These are phyloP conservation scores for Drosophila equinoxialis DNA, from an alignment of 1,140 invertebrate genomes.

Conservation along the genomic window DNA sequence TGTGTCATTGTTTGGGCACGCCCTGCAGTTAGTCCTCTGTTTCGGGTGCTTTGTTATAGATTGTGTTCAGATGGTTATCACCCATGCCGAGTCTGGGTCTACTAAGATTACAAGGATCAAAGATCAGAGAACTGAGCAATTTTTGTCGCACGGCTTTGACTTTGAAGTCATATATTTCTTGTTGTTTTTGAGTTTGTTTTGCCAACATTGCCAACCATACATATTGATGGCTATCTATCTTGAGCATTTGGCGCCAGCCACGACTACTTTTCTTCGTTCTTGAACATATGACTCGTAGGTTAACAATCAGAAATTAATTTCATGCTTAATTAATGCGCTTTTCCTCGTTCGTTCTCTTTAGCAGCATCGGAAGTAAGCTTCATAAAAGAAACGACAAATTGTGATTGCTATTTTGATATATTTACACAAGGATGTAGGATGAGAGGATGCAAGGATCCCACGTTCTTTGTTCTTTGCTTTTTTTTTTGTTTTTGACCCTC, in stretches of 20 bases:
- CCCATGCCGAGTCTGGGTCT: background rate
- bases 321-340: conserved; percentile 31
- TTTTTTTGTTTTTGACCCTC: conserved; percentile 33
- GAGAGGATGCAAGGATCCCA: conserved; percentile 44
- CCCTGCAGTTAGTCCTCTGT: conserved; percentile 35
- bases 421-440: conserved; percentile 8
- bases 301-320: conserved; percentile 61
- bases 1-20: conserved; percentile 80
- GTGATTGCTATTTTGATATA: conserved; percentile 70
- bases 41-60: conserved; percentile 60
- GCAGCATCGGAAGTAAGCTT: conserved; percentile 65
- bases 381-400: conserved; percentile 76
- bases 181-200: conserved; percentile 59
- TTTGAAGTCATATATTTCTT: conserved; percentile 51
- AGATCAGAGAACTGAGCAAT: conserved; percentile 39
- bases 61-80: conserved; percentile 69
- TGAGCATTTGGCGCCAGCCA: conserved; percentile 61
- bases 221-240: conserved; percentile 47
- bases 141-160: conserved; percentile 67
- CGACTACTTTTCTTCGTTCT: conserved; percentile 22
- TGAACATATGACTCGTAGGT: conserved; percentile 32
- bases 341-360: conserved; percentile 19
- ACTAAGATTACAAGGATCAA: background rate
- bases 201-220: conserved; percentile 52
- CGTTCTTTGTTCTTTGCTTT: conserved; percentile 25